phyloP scores from a whole-genome alignment of 2,797 vertebrate genomes.

The Phrynocephalus guinanensis region DNA sequence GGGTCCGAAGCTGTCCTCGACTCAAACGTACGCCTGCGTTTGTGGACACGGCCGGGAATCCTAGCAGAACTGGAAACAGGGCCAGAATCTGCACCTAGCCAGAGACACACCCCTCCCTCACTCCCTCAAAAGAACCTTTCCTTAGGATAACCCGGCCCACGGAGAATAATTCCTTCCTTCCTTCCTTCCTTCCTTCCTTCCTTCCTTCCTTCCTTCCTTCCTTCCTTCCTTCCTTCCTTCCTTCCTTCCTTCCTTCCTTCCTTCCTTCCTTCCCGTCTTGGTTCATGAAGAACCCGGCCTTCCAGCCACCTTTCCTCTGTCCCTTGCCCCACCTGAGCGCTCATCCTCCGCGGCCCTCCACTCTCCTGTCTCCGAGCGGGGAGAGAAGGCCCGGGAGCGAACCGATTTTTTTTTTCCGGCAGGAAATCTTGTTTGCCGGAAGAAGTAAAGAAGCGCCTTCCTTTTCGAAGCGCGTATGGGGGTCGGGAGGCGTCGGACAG shows the following conservation, averaged over 20 bases:
- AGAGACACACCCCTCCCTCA: neutral
- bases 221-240: neutral
- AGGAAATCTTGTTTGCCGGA: no score
- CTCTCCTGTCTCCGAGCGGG: neutral
- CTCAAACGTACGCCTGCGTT: no score
- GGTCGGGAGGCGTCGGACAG: neutral
- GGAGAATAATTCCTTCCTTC: neutral
- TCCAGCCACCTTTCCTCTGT: neutral
- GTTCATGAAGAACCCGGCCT: neutral
- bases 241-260: no score
- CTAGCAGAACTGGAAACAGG: no score
- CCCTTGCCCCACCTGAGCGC: neutral
- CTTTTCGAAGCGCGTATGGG: neutral
- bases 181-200: neutral
- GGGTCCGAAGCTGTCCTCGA: neutral
- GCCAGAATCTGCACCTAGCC: neutral
- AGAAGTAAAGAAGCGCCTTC: accelerated
- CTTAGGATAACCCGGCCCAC: neutral
- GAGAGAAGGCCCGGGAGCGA: no score
- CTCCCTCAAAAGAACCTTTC: neutral
- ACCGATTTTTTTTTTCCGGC: no score
- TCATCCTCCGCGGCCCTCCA: neutral
- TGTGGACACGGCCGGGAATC: neutral
- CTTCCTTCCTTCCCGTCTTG: neutral
- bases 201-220: neutral